Percentiles rank a stretch among this genome's conserved stretches.
These are phyloP conservation scores for Drosophila busckii DNA, from an alignment of 1,140 invertebrate species.

Conservation along the genomic window DNA sequence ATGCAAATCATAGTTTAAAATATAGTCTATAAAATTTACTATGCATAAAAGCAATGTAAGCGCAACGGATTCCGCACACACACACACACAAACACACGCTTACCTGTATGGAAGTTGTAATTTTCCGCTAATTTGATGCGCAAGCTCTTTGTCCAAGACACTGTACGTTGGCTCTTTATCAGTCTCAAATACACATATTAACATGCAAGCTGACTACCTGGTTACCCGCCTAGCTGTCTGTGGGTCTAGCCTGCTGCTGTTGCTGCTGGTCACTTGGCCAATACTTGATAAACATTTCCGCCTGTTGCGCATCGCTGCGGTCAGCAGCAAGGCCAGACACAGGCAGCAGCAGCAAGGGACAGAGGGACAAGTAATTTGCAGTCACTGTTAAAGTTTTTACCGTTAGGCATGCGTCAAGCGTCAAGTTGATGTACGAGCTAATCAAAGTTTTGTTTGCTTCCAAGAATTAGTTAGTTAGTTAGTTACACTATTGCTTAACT, in stretches of 20 bases:
- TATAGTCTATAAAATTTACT: slow-evolving; percentile 24
- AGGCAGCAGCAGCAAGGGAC: background rate
- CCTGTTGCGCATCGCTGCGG: slow-evolving; percentile 51
- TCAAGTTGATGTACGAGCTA: background rate
- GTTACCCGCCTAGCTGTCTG: slow-evolving; percentile 1
- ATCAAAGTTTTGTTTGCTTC: background rate
- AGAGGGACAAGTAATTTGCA: slow-evolving; percentile 8
- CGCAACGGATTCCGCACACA: slow-evolving; percentile 33
- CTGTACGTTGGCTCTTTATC: slow-evolving; percentile 7
- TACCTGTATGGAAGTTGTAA: slow-evolving; percentile 47
- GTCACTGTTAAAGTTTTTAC: slow-evolving; percentile 17
- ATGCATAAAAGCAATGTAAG: slow-evolving; percentile 30
- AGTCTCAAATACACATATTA: slow-evolving; percentile 1
- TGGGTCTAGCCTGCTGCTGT: background rate
- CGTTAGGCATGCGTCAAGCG: slow-evolving; percentile 22
- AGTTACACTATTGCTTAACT: too few relatives aligned
- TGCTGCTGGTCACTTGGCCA: background rate
- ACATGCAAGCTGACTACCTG: slow-evolving; percentile 3
- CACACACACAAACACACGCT: slow-evolving; percentile 24
- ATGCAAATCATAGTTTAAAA: too few relatives aligned
- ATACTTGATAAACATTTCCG: slow-evolving; percentile 51
- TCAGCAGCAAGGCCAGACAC: slow-evolving; percentile 12
- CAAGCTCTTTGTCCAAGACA: slow-evolving; percentile 38
- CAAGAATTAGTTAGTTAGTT: too few relatives aligned
- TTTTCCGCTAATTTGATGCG: slow-evolving; percentile 72